These are phyloP conservation scores for Isurus oxyrinchus DNA, from an alignment of 2,113 vertebrate species.

Conservation along the genomic window DNA sequence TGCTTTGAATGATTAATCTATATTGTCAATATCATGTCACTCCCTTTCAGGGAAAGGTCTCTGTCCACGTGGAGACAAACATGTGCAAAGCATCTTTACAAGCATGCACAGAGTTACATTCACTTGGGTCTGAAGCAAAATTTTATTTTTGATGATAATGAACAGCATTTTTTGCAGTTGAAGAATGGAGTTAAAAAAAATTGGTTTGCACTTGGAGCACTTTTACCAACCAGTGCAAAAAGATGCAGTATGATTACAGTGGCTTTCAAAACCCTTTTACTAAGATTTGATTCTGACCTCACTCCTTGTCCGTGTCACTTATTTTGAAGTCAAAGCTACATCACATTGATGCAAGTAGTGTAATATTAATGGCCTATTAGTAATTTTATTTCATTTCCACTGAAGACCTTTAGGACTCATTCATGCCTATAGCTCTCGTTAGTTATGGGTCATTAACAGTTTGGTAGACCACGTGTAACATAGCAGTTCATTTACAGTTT, in stretches of 20 bases:
- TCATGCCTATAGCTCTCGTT: background rate
- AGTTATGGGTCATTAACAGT: background rate
- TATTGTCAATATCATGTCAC: background rate
- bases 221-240: background rate
- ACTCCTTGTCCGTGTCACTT: background rate
- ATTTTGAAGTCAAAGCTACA: background rate
- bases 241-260: background rate
- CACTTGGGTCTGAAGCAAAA: background rate
- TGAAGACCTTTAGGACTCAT: background rate
- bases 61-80: background rate
- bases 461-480: background rate
- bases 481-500: background rate
- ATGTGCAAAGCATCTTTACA: background rate
- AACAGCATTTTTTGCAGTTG: background rate
- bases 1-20: background rate
- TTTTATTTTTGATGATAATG: background rate
- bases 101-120: background rate
- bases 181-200: background rate
- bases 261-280: background rate
- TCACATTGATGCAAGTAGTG: background rate
- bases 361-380: background rate
- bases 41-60: background rate
- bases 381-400: background rate
- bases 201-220: background rate
- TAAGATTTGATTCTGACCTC: background rate